Evolutionary conservation across 2,888 invertebrate genomes (phyloP).

Genomic region (Muschampia plurimacula): DNA sequence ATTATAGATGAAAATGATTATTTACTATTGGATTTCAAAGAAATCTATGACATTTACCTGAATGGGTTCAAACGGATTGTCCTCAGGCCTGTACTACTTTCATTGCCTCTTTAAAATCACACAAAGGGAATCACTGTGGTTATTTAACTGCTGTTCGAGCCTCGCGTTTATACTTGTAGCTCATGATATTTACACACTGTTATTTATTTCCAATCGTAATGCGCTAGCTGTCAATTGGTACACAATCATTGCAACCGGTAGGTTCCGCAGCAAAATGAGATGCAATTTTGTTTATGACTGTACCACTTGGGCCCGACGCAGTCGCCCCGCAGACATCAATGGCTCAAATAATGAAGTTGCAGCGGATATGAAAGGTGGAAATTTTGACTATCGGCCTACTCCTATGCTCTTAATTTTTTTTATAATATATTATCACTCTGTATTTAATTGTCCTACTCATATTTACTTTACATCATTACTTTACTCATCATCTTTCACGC

Average conservation of each 20-base stretch:
- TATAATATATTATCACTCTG: too few species aligned
- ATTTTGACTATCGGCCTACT: background rate
- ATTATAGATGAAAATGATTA: background rate
- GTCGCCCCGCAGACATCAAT: slow-evolving; percentile 64
- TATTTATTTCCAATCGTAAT: slow-evolving; percentile 51
- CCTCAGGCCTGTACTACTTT: slow-evolving; percentile 28
- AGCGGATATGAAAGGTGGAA: background rate
- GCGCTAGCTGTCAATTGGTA: slow-evolving; percentile 65
- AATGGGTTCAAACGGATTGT: slow-evolving; percentile 22
- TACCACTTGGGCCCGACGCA: slow-evolving; percentile 60
- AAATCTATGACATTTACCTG: slow-evolving; percentile 25
- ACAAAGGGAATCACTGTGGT: slow-evolving; percentile 18
- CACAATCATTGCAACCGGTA: slow-evolving; percentile 70
- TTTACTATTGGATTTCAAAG: background rate
- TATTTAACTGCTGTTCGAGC: slow-evolving; percentile 17
- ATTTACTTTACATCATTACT: too few species aligned
- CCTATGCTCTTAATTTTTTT: background rate
- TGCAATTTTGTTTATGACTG: slow-evolving; percentile 79
- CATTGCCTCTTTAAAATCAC: slow-evolving; percentile 24
- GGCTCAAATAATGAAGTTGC: slow-evolving; percentile 46
- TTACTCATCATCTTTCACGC: too few species aligned
- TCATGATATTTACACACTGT: slow-evolving; percentile 48
- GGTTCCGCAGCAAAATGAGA: slow-evolving; percentile 71
- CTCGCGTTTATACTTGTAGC: slow-evolving; percentile 26
- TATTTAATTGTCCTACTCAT: too few species aligned